Conservation (phyloP, 2,797 vertebrate species). For the Benthosema pterotum region DNA sequence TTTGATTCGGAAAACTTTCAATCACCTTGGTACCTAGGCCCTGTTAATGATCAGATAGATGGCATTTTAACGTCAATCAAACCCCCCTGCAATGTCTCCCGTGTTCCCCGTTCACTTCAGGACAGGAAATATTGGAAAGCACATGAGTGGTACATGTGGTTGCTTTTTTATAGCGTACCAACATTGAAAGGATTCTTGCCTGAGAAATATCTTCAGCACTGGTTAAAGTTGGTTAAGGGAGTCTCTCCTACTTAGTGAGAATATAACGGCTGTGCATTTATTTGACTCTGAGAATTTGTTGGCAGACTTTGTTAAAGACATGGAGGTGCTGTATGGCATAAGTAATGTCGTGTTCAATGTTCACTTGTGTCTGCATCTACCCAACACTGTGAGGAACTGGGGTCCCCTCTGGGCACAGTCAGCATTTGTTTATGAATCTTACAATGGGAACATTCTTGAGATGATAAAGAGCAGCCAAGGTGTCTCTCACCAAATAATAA, state of each 20-base stretch:
- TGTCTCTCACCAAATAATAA: no score
- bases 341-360: slow-evolving; percentile 49
- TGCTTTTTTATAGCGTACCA: slow-evolving; percentile 38
- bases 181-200: slow-evolving; percentile 15
- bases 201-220: no score
- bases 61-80: slow-evolving; percentile 18
- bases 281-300: no score
- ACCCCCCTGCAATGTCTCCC: not conserved
- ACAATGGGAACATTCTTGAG: slow-evolving; percentile 8
- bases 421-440: slow-evolving; percentile 45
- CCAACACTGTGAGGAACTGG: slow-evolving; percentile 37
- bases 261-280: no score
- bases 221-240: no score
- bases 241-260: slow-evolving; percentile 8
- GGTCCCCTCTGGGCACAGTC: slow-evolving; percentile 45
- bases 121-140: slow-evolving; percentile 29
- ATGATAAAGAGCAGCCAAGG: no score
- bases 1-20: not conserved
- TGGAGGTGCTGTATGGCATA: slow-evolving; percentile 39
- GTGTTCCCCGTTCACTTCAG: slow-evolving; percentile 13
- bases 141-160: slow-evolving; percentile 20
- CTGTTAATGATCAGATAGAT: slow-evolving; percentile 34
- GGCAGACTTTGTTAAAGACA: slow-evolving; percentile 18
- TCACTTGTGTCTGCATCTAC: no score
- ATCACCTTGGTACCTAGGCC: slow-evolving; percentile 41